These are phyloP conservation scores for Apamea sordens DNA, from an alignment of 2,888 invertebrate genomes.

Conservation along the genomic window DNA sequence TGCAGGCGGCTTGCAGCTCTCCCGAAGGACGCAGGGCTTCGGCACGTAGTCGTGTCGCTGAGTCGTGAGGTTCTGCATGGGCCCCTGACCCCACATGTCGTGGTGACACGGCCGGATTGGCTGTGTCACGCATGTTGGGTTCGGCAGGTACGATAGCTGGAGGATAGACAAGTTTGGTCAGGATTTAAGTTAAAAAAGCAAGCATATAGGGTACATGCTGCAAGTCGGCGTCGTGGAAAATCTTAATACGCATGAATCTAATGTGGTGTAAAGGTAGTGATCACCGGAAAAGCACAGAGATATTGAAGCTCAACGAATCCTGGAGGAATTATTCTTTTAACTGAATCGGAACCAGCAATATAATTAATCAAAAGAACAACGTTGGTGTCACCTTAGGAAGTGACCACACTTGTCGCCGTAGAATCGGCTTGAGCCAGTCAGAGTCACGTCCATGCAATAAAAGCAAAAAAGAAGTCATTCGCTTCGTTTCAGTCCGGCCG, in stretches of 20 bases:
- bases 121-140: constrained; percentile 89
- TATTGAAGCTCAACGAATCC: background rate
- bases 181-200: background rate
- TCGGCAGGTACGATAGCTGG: constrained; percentile 91
- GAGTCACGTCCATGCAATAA: background rate
- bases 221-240: background rate
- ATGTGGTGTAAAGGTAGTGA: too few species aligned
- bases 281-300: background rate
- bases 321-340: background rate
- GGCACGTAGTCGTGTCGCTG: constrained; percentile 94
- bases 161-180: constrained; percentile 4
- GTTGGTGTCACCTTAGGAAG: background rate
- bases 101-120: constrained; percentile 92
- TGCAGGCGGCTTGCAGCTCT: constrained; percentile 82
- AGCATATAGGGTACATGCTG: too few species aligned
- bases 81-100: constrained; percentile 91
- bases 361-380: background rate
- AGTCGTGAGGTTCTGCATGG: constrained; percentile 93
- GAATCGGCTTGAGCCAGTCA: too few species aligned
- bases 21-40: constrained; percentile 89
- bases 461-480: background rate
- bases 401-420: background rate
- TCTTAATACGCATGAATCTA: background rate
- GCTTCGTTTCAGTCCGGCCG: background rate
- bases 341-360: background rate